These are phyloP conservation scores for Bombus confusus DNA, from an alignment of 1,140 invertebrate genomes.

Conservation along the genomic window DNA sequence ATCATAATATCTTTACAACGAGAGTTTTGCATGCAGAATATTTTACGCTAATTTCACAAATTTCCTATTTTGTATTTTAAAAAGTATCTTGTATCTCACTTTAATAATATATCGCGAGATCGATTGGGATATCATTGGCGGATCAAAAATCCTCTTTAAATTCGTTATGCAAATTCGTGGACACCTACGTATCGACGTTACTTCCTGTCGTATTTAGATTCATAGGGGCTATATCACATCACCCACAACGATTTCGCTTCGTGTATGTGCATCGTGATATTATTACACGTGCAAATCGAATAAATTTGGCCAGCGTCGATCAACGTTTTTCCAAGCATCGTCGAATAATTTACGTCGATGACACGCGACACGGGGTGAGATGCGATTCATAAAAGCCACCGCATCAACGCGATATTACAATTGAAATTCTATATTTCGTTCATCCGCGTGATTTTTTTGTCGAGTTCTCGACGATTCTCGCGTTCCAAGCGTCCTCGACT, in stretches of 20 bases:
- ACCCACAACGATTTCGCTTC: constrained; percentile 61
- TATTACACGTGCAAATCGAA: constrained; percentile 28
- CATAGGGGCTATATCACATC: constrained; percentile 68
- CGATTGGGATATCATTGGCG: constrained; percentile 80
- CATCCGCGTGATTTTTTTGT: background rate
- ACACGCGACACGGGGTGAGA: background rate
- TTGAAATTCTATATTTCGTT: constrained; percentile 30
- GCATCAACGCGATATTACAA: background rate
- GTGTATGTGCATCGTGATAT: background rate
- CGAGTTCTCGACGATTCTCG: background rate
- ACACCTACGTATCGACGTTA: constrained; percentile 84
- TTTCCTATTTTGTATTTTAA: background rate
- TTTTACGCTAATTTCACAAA: background rate
- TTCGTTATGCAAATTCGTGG: constrained; percentile 87
- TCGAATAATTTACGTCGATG: constrained; percentile 41
- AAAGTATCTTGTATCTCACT: background rate
- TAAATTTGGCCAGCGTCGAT: constrained; percentile 31
- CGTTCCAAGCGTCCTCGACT: background rate
- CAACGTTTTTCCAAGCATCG: constrained; percentile 30
- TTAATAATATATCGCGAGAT: constrained; percentile 76
- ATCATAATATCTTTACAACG: background rate
- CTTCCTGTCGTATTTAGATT: constrained; percentile 69
- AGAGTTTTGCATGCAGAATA: background rate
- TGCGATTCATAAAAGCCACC: constrained; percentile 9
- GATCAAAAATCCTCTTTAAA: constrained; percentile 85